These are phyloP conservation scores for Diorhabda sublineata DNA, from an alignment of 1,140 invertebrate species.

Conservation along the genomic window DNA sequence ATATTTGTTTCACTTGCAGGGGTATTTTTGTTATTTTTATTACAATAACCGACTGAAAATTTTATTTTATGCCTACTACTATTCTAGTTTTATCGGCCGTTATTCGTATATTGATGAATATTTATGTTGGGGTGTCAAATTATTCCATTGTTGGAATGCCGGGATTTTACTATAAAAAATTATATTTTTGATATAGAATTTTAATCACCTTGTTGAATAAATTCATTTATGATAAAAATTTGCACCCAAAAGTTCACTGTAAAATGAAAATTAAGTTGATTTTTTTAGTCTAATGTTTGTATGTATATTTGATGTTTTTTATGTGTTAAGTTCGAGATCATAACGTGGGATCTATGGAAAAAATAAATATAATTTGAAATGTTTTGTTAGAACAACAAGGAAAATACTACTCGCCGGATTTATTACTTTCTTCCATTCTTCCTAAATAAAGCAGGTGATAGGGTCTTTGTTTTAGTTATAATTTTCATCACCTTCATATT, in stretches of 20 bases:
- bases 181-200: background rate
- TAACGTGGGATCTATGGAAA: background rate
- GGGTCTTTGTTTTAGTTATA: slow-evolving; percentile 31
- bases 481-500: slow-evolving; percentile 28
- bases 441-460: slow-evolving; percentile 28
- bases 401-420: background rate
- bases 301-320: slow-evolving; percentile 27
- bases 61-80: too few relatives aligned
- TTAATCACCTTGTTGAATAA: background rate
- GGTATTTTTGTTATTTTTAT: slow-evolving; percentile 25
- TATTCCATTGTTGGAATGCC: background rate
- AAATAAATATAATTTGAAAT: background rate
- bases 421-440: background rate
- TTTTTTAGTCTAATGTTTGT: slow-evolving; percentile 33
- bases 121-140: too few relatives aligned
- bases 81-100: too few relatives aligned
- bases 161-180: background rate
- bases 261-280: slow-evolving; percentile 22
- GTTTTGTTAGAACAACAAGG: too few relatives aligned
- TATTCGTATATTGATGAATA: too few relatives aligned
- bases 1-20: slow-evolving; percentile 29
- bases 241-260: slow-evolving; percentile 24
- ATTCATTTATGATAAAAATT: slow-evolving; percentile 23
- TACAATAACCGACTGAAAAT: background rate
- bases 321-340: slow-evolving; percentile 28